Conservation (phyloP, 2,113 vertebrate genomes). For the Castor canadensis region DNA sequence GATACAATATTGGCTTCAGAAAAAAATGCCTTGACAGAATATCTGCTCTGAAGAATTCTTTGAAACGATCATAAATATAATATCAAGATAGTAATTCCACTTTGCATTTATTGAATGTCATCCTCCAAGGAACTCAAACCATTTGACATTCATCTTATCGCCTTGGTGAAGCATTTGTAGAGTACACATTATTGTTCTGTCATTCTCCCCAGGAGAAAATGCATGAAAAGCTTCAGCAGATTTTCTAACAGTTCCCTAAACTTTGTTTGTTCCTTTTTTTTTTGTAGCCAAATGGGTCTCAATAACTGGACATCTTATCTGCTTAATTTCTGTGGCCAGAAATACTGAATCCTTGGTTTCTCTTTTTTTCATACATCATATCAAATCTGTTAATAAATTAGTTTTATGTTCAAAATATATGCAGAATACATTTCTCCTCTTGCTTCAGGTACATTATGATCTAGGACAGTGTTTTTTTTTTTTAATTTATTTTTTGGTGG, state of each 20-base stretch:
- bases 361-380: neutral
- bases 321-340: neutral
- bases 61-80: neutral
- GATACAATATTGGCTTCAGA: neutral
- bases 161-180: neutral
- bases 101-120: conserved; percentile 24
- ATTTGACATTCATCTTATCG: neutral
- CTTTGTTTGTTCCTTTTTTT: neutral
- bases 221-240: neutral
- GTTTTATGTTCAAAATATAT: neutral
- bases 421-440: too few species aligned
- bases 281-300: neutral
- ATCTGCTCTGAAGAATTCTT: neutral
- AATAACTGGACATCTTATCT: neutral
- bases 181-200: neutral
- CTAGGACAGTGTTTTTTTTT: too few species aligned
- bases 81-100: neutral
- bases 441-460: neutral
- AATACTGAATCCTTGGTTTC: neutral
- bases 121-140: neutral
- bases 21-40: neutral
- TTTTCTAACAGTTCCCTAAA: neutral
- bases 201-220: neutral
- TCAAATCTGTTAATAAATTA: neutral
- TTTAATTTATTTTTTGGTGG: too few species aligned